phyloP scores from a whole-genome alignment of 2,113 vertebrate species.

The Odocoileus hemionus region DNA sequence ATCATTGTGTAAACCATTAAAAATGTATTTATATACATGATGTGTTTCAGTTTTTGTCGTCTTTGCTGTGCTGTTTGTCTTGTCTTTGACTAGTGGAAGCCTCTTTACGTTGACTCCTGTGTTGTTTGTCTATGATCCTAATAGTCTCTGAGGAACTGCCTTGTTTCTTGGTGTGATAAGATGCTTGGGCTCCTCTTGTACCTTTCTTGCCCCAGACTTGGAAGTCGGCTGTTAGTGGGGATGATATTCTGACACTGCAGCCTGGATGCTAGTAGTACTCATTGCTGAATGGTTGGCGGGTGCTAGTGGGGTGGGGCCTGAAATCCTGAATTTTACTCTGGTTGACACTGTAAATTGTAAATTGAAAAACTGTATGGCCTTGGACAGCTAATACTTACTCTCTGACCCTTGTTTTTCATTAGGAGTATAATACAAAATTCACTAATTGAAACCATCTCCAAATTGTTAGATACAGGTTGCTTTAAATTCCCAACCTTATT shows the following conservation, averaged over 20 bases:
- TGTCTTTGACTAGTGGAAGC: neutral
- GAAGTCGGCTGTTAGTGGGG: neutral
- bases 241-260: neutral
- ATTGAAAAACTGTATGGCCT: neutral
- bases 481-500: conserved; percentile 3
- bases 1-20: conserved; percentile 6
- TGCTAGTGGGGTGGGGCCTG: neutral
- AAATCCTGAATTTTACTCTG: neutral
- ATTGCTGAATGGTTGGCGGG: neutral
- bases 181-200: neutral
- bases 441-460: neutral
- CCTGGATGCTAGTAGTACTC: neutral
- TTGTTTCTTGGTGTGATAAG: neutral
- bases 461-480: neutral
- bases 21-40: neutral
- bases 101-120: neutral
- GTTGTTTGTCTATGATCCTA: neutral
- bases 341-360: neutral
- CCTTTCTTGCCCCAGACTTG: conserved; percentile 12
- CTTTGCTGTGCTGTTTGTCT: neutral
- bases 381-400: neutral
- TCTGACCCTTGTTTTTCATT: conserved; percentile 7
- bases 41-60: neutral
- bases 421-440: neutral
- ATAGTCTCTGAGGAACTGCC: neutral